Evolutionary conservation across 1,140 invertebrate species (phyloP), one percentile per base, ranked within the genome.

Genomic region (Papilio aristodemus): DNA sequence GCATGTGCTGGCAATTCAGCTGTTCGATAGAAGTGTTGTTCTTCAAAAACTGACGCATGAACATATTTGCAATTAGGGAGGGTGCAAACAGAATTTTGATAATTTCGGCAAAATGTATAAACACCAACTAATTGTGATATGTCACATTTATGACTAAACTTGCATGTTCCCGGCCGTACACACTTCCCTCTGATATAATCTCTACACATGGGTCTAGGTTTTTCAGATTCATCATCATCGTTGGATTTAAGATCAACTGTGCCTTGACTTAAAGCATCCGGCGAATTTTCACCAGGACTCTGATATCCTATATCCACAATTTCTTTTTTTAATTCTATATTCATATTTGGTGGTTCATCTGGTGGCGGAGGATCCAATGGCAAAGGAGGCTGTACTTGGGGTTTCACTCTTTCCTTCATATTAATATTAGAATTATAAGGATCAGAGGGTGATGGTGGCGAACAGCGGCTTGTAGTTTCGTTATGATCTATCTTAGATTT

Each of bases 21-120:
- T 0, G 84, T 83, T 14, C 84, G 71, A 27, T 81, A 85, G 43
- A 86, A 87, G 13, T 80, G 64, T 22, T 85, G 80, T 58, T 86
- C 84, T 39, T 89, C 85, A 70, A 87, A 87, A 0, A 86, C 79
- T 10, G 80, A 72, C 0, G 84, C 87, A 66, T 89, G 87, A 0
- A 87, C 82, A 69, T 83, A 89, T 58, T 77, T 81, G 46, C 87
- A 89, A 9, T 77, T 71, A 0, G 75, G 69, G 13, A 69, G 60
- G 4, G 69, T 80, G 22, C 87, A 89, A 0, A 75, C 71, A 10
- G 72, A 67, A 36, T 85, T 87, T 63, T 86, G 84, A 63, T 71
- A 89, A 37, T 89, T 77, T n/a, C 72, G 71, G 57, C 86, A 89
- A 50, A 89, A 89, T 6, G 77, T 82, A 54, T 84, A 83, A 1